Conservation (phyloP, 1,140 invertebrate species). For the Ectropis grisescens region DNA sequence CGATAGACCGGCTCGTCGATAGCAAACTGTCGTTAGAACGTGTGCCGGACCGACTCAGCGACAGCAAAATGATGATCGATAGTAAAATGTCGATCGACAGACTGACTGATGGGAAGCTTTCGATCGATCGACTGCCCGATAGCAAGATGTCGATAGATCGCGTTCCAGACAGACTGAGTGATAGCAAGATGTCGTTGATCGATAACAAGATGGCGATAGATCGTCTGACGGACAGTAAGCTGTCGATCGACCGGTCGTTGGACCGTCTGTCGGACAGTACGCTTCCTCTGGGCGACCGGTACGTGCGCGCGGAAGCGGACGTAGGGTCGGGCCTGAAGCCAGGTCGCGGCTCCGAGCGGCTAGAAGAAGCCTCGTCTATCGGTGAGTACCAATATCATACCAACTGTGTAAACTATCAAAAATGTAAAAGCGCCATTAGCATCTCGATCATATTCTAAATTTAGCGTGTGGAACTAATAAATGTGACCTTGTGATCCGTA, state of each 20-base stretch:
- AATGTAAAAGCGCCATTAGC: too few relatives aligned
- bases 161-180: conserved; percentile 3
- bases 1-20: conserved; percentile 5
- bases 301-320: conserved; percentile 47
- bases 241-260: conserved; percentile 12
- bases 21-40: conserved; percentile 6
- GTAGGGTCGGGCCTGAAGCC: conserved; percentile 45
- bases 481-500: too few relatives aligned
- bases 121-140: conserved; percentile 11
- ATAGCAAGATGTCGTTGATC: conserved; percentile 1
- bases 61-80: conserved; percentile 20
- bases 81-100: conserved; percentile 13
- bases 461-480: too few relatives aligned
- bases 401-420: neutral
- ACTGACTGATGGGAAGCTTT: conserved; percentile 13
- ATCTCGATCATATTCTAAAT: too few relatives aligned
- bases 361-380: conserved; percentile 34
- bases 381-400: conserved; percentile 28
- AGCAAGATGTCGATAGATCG: conserved; percentile 18
- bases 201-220: conserved; percentile 15
- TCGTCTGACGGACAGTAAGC: conserved; percentile 10
- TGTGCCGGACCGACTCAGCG: conserved; percentile 18
- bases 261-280: conserved; percentile 20
- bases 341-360: conserved; percentile 26
- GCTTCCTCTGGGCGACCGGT: conserved; percentile 20